A percentile compares a stretch with the other conserved stretches of the same genome.
These are phyloP conservation scores for Rallus crepitans DNA, from an alignment of 2,797 vertebrate species.

Conservation along the genomic window DNA sequence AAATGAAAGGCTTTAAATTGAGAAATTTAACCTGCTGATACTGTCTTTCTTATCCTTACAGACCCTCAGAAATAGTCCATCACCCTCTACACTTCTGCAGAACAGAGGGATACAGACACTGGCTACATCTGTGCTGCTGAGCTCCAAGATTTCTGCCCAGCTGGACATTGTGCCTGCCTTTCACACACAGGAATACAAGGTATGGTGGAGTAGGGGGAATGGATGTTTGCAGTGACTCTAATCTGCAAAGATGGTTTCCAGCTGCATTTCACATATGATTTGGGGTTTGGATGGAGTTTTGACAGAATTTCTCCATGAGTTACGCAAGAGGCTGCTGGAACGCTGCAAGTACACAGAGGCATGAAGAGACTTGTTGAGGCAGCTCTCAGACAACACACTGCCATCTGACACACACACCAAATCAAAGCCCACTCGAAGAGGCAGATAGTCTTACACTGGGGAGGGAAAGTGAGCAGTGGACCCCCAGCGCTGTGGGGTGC, in stretches of 20 bases:
- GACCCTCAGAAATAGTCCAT: neutral
- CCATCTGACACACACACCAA: conserved; percentile 17
- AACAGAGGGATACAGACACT: neutral
- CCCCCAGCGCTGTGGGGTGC: neutral
- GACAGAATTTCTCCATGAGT: conserved; percentile 64
- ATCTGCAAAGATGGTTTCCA: conserved; percentile 46
- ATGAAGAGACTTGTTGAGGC: conserved; percentile 40
- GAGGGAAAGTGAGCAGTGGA: neutral
- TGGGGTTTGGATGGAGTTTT: conserved; percentile 64
- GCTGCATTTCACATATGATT: conserved; percentile 59
- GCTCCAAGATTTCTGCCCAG: neutral
- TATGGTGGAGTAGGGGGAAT: conserved; percentile 33
- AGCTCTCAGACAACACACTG: conserved; percentile 20
- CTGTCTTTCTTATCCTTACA: neutral
- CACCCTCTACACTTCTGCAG: neutral
- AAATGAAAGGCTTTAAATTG: neutral
- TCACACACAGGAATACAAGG: conserved; percentile 32
- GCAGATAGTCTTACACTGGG: neutral
- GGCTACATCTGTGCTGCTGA: neutral
- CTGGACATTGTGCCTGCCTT: neutral
- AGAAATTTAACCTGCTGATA: neutral
- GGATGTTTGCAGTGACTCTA: conserved; percentile 30
- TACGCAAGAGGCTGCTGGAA: conserved; percentile 66
- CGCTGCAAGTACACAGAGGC: conserved; percentile 5
- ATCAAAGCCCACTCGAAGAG: neutral